These are phyloP conservation scores for Scarus forsteni DNA, from an alignment of 2,797 vertebrate genomes.

Conservation along the genomic window DNA sequence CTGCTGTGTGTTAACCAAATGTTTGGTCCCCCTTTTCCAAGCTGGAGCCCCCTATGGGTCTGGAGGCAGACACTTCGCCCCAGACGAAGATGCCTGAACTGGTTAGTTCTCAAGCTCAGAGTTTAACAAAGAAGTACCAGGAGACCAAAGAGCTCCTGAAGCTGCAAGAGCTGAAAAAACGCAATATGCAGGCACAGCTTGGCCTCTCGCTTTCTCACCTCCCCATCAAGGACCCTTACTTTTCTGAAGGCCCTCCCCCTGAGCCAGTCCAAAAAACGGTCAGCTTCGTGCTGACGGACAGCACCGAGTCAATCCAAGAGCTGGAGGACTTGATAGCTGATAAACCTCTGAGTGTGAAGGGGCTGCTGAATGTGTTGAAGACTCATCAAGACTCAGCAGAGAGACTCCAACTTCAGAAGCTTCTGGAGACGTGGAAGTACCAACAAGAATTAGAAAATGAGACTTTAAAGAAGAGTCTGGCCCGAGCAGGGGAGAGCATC, in stretches of 20 bases:
- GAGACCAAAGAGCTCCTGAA: conserved; percentile 91
- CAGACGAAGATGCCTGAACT: conserved; percentile 89
- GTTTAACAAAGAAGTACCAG: conserved; percentile 90
- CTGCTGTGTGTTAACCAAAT: conserved; percentile 91
- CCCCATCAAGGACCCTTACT: conserved; percentile 79
- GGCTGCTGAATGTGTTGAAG: conserved; percentile 72
- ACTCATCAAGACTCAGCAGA: conserved; percentile 71
- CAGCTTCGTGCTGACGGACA: conserved; percentile 78
- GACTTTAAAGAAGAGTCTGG: conserved; percentile 78
- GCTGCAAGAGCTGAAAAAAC: conserved; percentile 89
- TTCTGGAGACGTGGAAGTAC: conserved; percentile 81
- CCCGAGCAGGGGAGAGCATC: conserved; percentile 82
- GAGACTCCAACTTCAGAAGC: conserved; percentile 72
- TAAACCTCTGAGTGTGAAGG: conserved; percentile 75
- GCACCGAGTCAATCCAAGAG: conserved; percentile 78
- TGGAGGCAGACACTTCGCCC: conserved; percentile 86
- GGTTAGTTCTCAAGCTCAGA: conserved; percentile 90
- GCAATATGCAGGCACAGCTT: conserved; percentile 90
- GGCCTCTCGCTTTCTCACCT: conserved; percentile 85
- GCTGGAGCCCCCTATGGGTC: conserved; percentile 89
- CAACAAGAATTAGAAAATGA: conserved; percentile 85
- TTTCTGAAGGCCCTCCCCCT: conserved; percentile 76
- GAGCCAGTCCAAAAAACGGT: conserved; percentile 76
- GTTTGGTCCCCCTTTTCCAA: conserved; percentile 92
- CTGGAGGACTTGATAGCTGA: conserved; percentile 76